Evolutionary conservation across 2,797 vertebrate species (phyloP).

Genomic region (Dromococcyx pavoninus): DNA sequence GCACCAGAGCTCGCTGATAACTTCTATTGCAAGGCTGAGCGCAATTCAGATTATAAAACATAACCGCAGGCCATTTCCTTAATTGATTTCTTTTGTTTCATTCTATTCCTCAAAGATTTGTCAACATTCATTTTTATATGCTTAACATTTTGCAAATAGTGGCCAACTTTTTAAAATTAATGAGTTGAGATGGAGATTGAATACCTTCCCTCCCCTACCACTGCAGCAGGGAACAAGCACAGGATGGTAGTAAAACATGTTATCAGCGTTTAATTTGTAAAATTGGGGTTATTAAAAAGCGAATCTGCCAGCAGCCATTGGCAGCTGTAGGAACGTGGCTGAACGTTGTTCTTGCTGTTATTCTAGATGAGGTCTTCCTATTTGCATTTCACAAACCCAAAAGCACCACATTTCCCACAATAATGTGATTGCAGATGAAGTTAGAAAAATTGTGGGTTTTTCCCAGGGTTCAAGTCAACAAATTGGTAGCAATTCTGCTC

Average conservation of each 20-base stretch:
- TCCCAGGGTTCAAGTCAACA: neutral
- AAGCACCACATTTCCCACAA: neutral
- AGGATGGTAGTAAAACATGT: neutral
- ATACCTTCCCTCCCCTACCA: conserved; percentile 53
- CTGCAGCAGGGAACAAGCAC: neutral
- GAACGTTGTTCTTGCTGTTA: neutral
- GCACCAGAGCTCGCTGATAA: conserved; percentile 1
- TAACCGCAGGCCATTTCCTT: conserved; percentile 74
- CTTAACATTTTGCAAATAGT: conserved; percentile 72
- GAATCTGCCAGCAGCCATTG: neutral
- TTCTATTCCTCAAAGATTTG: conserved; percentile 84
- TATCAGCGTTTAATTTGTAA: conserved; percentile 1
- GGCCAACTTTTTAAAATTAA: conserved; percentile 83
- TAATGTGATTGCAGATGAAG: rapidly evolving
- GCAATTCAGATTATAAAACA: conserved; percentile 50
- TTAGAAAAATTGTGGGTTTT: neutral
- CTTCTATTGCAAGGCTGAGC: neutral
- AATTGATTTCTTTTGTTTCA: conserved; percentile 84
- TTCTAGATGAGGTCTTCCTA: neutral
- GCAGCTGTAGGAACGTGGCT: neutral
- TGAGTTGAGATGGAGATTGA: conserved; percentile 78
- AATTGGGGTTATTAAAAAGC: neutral
- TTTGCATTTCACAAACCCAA: neutral
- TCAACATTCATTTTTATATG: conserved; percentile 83
- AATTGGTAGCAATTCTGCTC: too few relatives aligned